Base-by-base conservation (phyloP, 2,888 invertebrate species). In the Tenthredo mesomela region DNA sequence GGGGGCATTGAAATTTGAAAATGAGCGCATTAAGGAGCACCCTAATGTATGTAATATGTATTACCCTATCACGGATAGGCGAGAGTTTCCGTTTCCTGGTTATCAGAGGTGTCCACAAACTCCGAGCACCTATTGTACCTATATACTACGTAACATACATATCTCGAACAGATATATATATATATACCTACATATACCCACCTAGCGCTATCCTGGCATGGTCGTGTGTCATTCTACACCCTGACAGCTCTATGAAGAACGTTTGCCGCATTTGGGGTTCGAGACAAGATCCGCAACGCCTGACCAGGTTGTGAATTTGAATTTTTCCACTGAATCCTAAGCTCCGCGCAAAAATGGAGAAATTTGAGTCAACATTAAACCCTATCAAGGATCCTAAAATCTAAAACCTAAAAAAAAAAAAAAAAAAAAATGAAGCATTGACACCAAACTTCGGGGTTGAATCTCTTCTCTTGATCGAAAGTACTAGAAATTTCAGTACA, bases 221-320 rank as follows among this genome's bases (percentile, higher is more conserved):
- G 82, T 67, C 65, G 67, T 82, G 33, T 70, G 70, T 82, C 82
- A 82, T 47, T 10, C 15, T 47, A 10, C 15, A 12, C 7, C 25
- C 29, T 82, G 82, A 82, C 82, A 82, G 67, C 29, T 25, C 25
- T 65, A 82, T 82, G 82, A 82, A 82, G 82, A 82, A 82, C 70
- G 82, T 82, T 70, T 70, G 82, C 70, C 82, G 82, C 82, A 82
- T 82, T 47, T 25, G 29, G 61, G n/a, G 4, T 58, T 80, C 58
- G 58, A 40, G 58, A n/a, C 37, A 37, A 25, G 18, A 40, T 33
- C 82, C 82, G 29, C 40, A 54, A 9, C 80, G 40, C 37, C 15
- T 29, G 29, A 47, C 47, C 77, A 77, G 54, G 33, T 15, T 25
- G 10, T 15, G 25, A 50, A 77, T 77, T 65, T 4, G 25, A 29